These are phyloP conservation scores for Rotaria socialis DNA, from an alignment of 2,888 invertebrate species.

Conservation along the genomic window DNA sequence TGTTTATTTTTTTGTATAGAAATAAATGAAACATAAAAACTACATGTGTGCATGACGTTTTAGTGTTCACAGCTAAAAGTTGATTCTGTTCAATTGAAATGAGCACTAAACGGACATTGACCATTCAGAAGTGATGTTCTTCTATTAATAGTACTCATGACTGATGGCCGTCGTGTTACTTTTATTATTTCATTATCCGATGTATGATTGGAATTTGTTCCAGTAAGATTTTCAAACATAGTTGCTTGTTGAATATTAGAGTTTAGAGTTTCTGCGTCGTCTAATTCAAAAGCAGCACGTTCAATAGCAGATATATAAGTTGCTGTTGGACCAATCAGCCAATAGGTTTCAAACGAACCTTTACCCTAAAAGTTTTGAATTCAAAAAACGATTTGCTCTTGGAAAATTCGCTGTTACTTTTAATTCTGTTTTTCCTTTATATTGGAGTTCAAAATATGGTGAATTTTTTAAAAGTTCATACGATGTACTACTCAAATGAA, in stretches of 20 bases:
- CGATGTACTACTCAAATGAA: conserved; percentile 39
- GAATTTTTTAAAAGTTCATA: not conserved
- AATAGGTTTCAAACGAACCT: conserved; percentile 45
- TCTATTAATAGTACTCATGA: not conserved
- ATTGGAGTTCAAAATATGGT: conserved; percentile 36
- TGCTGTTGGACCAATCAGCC: conserved; percentile 38
- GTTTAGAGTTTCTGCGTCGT: not conserved
- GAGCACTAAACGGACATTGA: not conserved
- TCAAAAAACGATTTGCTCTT: not conserved
- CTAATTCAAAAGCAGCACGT: not conserved
- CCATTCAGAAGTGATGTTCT: not conserved
- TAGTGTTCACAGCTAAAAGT: too few species aligned
- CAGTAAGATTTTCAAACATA: not conserved
- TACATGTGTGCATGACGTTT: not conserved
- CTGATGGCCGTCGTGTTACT: not conserved
- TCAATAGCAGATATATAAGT: not conserved
- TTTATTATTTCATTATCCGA: not conserved
- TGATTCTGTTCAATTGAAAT: not conserved
- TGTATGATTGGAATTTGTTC: not conserved
- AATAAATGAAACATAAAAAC: not conserved
- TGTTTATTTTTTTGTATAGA: not conserved
- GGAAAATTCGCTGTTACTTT: conserved; percentile 35
- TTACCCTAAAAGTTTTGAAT: conserved; percentile 37
- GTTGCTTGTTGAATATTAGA: not conserved
- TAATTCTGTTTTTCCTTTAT: conserved; percentile 40